These are phyloP conservation scores for Polylopha cassiicola DNA, from an alignment of 2,888 invertebrate genomes.

Conservation along the genomic window DNA sequence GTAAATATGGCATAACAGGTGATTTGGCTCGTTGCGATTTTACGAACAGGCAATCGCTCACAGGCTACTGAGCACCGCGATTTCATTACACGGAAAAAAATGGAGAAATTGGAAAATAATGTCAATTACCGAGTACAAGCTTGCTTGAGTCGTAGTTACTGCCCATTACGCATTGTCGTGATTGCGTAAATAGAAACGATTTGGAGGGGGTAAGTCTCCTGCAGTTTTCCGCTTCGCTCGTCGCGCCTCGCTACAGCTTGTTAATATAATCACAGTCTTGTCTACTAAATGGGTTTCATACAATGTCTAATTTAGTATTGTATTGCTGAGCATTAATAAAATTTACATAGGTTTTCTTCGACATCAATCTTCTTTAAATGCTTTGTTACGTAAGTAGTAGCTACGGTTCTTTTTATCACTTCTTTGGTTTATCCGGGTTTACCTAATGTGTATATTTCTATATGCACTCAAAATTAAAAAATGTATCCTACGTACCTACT, in stretches of 20 bases:
- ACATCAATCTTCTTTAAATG: too few relatives aligned
- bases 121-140: conserved; percentile 68
- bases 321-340: conserved; percentile 10
- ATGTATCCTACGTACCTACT: too few relatives aligned
- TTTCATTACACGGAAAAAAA: conserved; percentile 61
- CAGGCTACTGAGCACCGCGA: conserved; percentile 58
- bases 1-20: conserved; percentile 22
- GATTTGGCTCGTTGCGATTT: conserved; percentile 23
- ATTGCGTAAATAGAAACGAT: conserved; percentile 68
- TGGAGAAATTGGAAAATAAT: conserved; percentile 73
- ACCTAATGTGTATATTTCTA: too few relatives aligned
- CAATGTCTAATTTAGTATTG: conserved; percentile 43
- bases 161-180: conserved; percentile 72
- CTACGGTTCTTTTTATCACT: too few relatives aligned
- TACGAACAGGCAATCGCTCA: conserved; percentile 23
- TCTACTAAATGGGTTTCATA: conserved; percentile 38
- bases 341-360: conserved; percentile 14
- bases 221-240: conserved; percentile 67
- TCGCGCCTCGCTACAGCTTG: conserved; percentile 47
- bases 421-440: too few relatives aligned
- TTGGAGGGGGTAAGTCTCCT: conserved; percentile 57
- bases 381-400: too few relatives aligned
- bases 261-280: conserved; percentile 59
- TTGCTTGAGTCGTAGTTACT: conserved; percentile 48
- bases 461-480: too few relatives aligned